phyloP scores from a whole-genome alignment of 35 echinoderm and acorn worm species.

The Heliocidaris erythrogramma region DNA sequence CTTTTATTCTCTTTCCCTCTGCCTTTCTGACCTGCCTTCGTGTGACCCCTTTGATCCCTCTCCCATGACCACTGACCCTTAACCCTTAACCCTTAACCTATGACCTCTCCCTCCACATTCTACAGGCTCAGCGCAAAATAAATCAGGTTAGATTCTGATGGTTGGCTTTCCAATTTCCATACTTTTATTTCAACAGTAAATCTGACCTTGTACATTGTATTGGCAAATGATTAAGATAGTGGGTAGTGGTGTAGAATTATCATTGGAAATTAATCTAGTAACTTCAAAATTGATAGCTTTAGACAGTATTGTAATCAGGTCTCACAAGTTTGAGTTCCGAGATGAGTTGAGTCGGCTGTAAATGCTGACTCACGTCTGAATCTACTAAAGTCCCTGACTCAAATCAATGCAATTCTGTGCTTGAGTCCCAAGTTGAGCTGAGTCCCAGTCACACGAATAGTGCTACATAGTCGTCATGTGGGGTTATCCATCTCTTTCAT shows the following conservation, averaged over 20 bases:
- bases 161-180: not conserved
- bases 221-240: not conserved
- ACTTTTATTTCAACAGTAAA: not conserved
- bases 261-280: too few relatives aligned
- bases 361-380: too few relatives aligned
- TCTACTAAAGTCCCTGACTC: too few relatives aligned
- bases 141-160: constrained; percentile 37
- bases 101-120: not conserved
- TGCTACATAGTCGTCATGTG: not conserved
- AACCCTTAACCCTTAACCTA: not conserved
- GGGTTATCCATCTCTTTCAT: not conserved
- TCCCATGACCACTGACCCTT: not conserved
- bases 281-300: too few relatives aligned
- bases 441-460: too few relatives aligned
- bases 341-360: too few relatives aligned
- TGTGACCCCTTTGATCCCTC: not conserved
- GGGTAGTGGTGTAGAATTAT: too few relatives aligned
- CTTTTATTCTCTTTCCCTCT: constrained; percentile 24
- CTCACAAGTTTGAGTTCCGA: too few relatives aligned
- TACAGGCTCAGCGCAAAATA: constrained; percentile 26
- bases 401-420: too few relatives aligned
- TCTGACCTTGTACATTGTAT: not conserved
- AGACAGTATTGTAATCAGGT: too few relatives aligned
- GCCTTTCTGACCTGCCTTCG: constrained; percentile 1
- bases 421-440: too few relatives aligned